Evolutionary conservation across 2,888 invertebrate species (phyloP), one percentile per base, ranked within the genome.

Genomic region (Pantelozetes paolii): DNA sequence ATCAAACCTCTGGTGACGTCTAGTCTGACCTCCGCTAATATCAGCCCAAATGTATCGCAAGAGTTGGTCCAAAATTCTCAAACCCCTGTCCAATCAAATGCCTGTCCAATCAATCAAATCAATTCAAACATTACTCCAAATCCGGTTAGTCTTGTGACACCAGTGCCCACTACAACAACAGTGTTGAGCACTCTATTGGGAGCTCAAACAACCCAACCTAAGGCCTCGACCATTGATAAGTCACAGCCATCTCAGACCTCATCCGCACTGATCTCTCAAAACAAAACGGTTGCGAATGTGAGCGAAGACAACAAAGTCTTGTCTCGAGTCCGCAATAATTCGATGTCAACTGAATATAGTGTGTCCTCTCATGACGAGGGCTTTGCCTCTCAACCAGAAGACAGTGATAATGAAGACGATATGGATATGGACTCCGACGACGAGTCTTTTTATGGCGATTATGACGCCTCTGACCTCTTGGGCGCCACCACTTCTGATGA

Each of bases 281-380:
- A 40, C 28, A 69, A 69, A 45, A 13, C 11, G 1, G 20, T 69
- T 20, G 2, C 42, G 42, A 45, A 11, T 18, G 42, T 40, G 0
- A 8, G 8, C 28, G 64, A 64, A 36, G 64, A 64, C n/a, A 32
- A 64, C 40, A 36, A 42, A 69, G 69, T 23, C 3, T 40, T 45
- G 26, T 57, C 74, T 69, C 70, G 75, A 28, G 75, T 50, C 40
- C 42, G 76, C 23, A 73, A 73, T 50, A 71, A 74, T 30, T 76
- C 76, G 70, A 75, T 75, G 48, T 57, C 48, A 20, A 75, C 75
- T 42, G 76, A 76, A 36, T 71, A 71, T 26, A 76, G 76, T 23
- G 69, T 73, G 23, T 73, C 89, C 78, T 92, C 91, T 50, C 90
- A 91, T 79, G 92, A 92, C 81, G 93, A 94, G 81, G 91, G 89